Evolutionary conservation across 2,797 vertebrate genomes (phyloP).

Genomic region (Hirundo rustica): DNA sequence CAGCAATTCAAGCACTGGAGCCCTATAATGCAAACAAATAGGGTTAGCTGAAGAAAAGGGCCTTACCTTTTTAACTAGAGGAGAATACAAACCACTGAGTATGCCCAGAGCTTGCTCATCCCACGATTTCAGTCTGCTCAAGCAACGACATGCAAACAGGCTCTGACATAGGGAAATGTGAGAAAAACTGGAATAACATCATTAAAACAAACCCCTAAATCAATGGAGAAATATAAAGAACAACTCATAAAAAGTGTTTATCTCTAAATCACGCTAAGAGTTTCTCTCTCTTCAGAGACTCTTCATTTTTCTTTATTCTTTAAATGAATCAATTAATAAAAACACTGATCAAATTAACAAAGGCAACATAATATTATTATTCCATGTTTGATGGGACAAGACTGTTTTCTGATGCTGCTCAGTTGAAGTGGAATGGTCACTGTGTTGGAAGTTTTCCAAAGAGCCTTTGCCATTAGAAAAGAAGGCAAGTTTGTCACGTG

Average conservation of each 20-base stretch:
- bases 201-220: not conserved
- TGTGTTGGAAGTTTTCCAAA: not conserved
- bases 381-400: not conserved
- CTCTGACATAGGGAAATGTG: not conserved
- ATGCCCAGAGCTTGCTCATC: not conserved
- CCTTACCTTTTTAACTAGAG: not conserved
- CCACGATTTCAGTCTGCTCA: not conserved
- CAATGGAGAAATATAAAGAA: not conserved
- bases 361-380: not conserved
- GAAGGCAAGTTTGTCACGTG: not conserved
- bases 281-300: not conserved
- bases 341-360: not conserved
- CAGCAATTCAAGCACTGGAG: not conserved
- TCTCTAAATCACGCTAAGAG: not conserved
- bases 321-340: not conserved
- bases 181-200: not conserved
- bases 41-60: not conserved
- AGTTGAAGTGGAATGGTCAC: not conserved
- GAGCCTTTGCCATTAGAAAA: not conserved
- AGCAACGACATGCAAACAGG: not conserved
- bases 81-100: not conserved
- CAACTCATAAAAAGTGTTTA: not conserved
- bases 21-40: not conserved
- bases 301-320: not conserved
- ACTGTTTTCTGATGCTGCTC: not conserved